Evolutionary conservation across 1,140 invertebrate genomes (phyloP).

Genomic region (Bombus waltoni): DNA sequence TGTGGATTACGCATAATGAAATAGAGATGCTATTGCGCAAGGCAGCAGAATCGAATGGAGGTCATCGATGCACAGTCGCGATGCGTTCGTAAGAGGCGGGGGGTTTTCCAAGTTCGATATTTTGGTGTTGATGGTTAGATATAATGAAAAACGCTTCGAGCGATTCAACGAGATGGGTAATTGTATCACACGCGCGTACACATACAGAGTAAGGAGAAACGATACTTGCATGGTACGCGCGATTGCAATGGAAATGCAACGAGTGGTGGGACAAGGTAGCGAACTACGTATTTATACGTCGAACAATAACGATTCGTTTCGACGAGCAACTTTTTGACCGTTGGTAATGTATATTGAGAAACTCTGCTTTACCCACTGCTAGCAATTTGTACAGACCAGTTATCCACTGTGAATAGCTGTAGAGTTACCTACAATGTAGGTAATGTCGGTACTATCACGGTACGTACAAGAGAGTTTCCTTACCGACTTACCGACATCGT

Average conservation of each 20-base stretch:
- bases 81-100: neutral
- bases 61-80: neutral
- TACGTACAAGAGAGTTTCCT: neutral
- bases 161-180: neutral
- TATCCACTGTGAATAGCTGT: neutral
- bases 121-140: neutral
- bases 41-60: constrained; percentile 7
- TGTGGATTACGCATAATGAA: constrained; percentile 61
- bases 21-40: constrained; percentile 44
- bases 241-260: neutral
- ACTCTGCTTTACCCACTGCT: neutral
- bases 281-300: neutral
- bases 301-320: neutral
- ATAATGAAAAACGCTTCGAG: neutral
- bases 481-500: neutral
- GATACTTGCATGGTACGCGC: neutral
- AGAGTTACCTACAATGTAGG: neutral
- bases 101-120: neutral
- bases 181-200: neutral
- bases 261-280: neutral
- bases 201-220: neutral
- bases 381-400: neutral
- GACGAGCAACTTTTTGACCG: neutral
- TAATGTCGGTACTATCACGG: neutral
- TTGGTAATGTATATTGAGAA: neutral